Evolutionary conservation across 92 coral and sea anemone species (phyloP), one percentile per base, ranked within the genome.

Genomic region (Heteractis magnifica): DNA sequence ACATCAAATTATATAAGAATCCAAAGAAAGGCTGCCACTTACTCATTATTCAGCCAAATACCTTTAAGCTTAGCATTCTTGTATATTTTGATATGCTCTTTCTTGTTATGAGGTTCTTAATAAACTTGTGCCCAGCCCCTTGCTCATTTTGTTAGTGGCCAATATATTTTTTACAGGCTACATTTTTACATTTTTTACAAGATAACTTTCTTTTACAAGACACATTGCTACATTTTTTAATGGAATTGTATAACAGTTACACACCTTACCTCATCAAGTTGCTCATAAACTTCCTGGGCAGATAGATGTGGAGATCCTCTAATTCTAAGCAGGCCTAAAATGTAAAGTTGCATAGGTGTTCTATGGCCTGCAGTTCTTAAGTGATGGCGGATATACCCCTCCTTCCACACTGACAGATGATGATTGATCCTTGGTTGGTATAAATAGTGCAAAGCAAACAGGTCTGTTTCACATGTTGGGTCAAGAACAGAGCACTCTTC

Each of bases 271-370:
- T 85, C 83, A 44, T 71, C 49, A 52, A 53, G 71, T 85, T 78
- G 83, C 78, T 78, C 78, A 78, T 52, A 85, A 71, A 85, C 88
- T 53, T 85, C 83, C 71, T 72, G 78, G 68, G 88, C 72, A 56
- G 83, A 53, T 79, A 85, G 77, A 72, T 79, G 77, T 51, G n/a
- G 71, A 77, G 87, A 82, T 82, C 88, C 93, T 83, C 90, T 86
- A 87, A 90, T 90, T 75, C 82, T 68, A 59, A 89, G 84, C 52
- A 89, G 87, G 80, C 92, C 92, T 80, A 89, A 86, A 75, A 89
- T 89, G 89, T 89, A 82, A 60, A 89, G 87, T 84, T 89, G 92
- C 92, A 89, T 89, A 52, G 92, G 92, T 76, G 92, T 80, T 81
- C 88, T 87, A 84, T 84, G 84, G 83, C 93, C 90, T 60, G 93